Conservation (phyloP, 2,113 vertebrate species). For the Opisthocomus hoazin region DNA sequence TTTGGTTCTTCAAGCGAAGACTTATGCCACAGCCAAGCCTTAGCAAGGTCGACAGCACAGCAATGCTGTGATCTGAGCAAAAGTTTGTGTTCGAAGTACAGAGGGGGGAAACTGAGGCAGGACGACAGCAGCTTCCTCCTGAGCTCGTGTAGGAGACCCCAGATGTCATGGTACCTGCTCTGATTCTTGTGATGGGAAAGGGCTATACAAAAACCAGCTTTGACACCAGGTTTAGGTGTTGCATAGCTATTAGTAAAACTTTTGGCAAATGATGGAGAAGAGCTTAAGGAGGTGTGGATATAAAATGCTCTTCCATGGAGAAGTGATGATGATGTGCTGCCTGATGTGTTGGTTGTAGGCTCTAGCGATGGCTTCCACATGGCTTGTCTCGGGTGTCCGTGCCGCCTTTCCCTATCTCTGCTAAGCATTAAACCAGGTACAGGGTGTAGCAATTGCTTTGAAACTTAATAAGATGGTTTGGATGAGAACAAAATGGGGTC, state of each 20-base stretch:
- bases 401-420: background rate
- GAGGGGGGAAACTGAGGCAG: background rate
- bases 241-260: background rate
- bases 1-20: background rate
- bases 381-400: background rate
- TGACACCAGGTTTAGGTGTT: background rate
- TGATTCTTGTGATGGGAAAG: fast-evolving
- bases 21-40: background rate
- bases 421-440: background rate
- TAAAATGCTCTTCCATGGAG: background rate
- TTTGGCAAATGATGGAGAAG: background rate
- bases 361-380: fast-evolving
- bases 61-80: background rate
- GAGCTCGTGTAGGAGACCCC: background rate
- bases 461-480: background rate
- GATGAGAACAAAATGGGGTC: background rate
- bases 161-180: fast-evolving
- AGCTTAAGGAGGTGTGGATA: background rate
- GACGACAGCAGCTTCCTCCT: background rate
- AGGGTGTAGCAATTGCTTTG: background rate
- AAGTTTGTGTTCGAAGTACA: background rate
- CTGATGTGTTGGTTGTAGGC: fast-evolving
- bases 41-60: background rate
- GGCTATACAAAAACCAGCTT: background rate
- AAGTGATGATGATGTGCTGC: background rate